These are phyloP conservation scores for Calephelis perditalis DNA, from an alignment of 2,888 invertebrate species.

Conservation along the genomic window DNA sequence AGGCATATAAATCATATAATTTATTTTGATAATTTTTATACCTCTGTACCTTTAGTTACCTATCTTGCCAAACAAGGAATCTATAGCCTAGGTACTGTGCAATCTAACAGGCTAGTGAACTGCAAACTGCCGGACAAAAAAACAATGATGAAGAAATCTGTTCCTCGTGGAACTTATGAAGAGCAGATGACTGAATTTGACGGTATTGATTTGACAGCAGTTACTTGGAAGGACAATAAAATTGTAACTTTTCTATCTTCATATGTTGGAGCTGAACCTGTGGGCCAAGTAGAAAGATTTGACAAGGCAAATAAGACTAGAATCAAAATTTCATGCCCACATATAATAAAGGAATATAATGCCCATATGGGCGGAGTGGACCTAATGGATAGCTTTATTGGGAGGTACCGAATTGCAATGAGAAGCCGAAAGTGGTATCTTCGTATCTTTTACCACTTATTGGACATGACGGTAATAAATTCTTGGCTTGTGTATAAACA, in stretches of 20 bases:
- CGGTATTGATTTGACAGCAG: slow-evolving; percentile 36
- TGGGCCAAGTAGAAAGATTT: slow-evolving; percentile 31
- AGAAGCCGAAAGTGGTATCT: slow-evolving; percentile 36
- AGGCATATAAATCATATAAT: slow-evolving; percentile 36
- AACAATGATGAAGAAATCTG: slow-evolving; percentile 36
- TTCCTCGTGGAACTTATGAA: slow-evolving; percentile 36
- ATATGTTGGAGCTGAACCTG: slow-evolving; percentile 39
- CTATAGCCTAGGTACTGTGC: slow-evolving; percentile 34
- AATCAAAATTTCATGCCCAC: slow-evolving; percentile 23
- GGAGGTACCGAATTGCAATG: slow-evolving; percentile 34
- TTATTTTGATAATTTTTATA: slow-evolving; percentile 37
- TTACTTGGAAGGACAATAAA: slow-evolving; percentile 41
- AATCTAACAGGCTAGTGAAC: slow-evolving; percentile 31
- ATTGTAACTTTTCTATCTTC: slow-evolving; percentile 37
- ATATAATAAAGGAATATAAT: slow-evolving; percentile 41
- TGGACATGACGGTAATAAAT: slow-evolving; percentile 42
- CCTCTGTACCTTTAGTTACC: slow-evolving; percentile 35
- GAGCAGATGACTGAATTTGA: slow-evolving; percentile 36
- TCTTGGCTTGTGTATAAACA: slow-evolving; percentile 39
- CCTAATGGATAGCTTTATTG: slow-evolving; percentile 33
- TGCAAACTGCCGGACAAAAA: slow-evolving; percentile 38
- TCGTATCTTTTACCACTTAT: slow-evolving; percentile 41
- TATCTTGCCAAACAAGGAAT: slow-evolving; percentile 38
- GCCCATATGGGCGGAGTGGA: slow-evolving; percentile 33
- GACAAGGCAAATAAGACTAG: slow-evolving; percentile 31